Conservation (phyloP, 2,797 vertebrate genomes). For the Rhinoraja longicauda region DNA sequence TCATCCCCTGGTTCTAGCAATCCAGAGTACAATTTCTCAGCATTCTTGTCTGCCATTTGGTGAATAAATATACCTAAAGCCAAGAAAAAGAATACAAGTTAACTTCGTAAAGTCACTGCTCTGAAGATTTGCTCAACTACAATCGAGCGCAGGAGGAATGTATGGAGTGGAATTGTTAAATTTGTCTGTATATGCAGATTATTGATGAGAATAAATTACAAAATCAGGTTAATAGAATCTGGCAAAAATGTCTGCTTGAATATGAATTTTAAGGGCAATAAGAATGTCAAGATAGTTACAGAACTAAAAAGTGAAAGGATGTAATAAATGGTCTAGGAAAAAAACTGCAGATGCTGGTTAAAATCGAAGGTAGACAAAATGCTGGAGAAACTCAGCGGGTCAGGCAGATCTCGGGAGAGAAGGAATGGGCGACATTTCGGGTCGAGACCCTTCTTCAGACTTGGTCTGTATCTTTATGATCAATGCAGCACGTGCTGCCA, state of each 20-base stretch:
- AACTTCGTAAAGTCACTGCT: accelerated
- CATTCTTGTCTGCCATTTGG: constrained; percentile 68
- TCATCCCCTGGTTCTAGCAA: constrained; percentile 83
- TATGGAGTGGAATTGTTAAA: not conserved
- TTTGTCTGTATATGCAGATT: not conserved
- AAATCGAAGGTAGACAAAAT: too few species aligned
- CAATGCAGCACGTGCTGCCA: too few species aligned
- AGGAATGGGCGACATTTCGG: too few species aligned
- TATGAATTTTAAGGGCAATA: not conserved
- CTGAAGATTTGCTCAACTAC: not conserved
- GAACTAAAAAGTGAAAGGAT: too few species aligned
- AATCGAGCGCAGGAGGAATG: not conserved
- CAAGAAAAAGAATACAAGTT: not conserved
- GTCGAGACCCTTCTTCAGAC: too few species aligned
- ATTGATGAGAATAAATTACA: not conserved
- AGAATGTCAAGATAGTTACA: too few species aligned
- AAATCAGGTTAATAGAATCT: not conserved
- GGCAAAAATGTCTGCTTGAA: not conserved
- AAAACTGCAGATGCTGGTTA: too few species aligned
- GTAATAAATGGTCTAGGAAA: too few species aligned
- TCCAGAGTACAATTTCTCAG: constrained; percentile 76
- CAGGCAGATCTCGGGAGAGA: too few species aligned
- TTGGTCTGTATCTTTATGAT: too few species aligned
- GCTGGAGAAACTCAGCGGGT: too few species aligned
- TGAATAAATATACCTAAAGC: constrained; percentile 81